phyloP scores from a whole-genome alignment of 2,113 vertebrate genomes.

The Neodon shergylaensis region DNA sequence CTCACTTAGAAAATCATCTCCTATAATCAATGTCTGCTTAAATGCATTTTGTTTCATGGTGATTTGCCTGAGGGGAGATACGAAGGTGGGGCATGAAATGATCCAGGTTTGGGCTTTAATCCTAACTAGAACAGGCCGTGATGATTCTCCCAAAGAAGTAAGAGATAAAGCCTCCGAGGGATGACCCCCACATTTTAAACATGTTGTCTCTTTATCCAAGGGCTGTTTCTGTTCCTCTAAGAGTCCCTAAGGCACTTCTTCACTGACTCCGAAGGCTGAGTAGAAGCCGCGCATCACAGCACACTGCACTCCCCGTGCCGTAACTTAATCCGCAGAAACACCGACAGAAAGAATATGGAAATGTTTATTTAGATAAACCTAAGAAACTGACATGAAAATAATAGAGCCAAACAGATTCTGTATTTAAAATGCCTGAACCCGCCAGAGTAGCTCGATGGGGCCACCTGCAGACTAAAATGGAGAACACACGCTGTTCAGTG shows the following conservation, averaged over 20 bases:
- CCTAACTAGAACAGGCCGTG: neutral
- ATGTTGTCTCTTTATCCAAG: neutral
- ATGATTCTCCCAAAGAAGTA: neutral
- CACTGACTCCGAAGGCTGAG: constrained; percentile 5
- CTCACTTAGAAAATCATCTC: neutral
- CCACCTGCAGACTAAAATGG: constrained; percentile 72
- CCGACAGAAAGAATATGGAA: constrained; percentile 52
- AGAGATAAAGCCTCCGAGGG: constrained; percentile 29
- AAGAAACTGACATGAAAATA: constrained; percentile 61
- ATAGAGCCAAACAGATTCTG: constrained; percentile 45
- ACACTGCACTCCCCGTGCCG: neutral
- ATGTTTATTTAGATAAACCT: constrained; percentile 61
- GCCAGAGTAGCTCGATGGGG: constrained; percentile 63
- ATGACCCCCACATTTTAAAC: neutral
- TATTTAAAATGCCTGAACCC: constrained; percentile 44
- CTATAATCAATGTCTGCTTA: constrained; percentile 49
- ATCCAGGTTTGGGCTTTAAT: neutral
- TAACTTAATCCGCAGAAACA: constrained; percentile 14
- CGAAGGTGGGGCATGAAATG: neutral
- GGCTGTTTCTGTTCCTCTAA: constrained; percentile 52
- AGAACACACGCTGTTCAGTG: neutral
- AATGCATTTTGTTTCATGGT: neutral
- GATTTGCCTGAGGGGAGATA: neutral
- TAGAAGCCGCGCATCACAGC: neutral
- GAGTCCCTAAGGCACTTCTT: constrained; percentile 43